These are phyloP conservation scores for Strigamia crassipes DNA, from an alignment of 2,888 invertebrate species.

Conservation along the genomic window DNA sequence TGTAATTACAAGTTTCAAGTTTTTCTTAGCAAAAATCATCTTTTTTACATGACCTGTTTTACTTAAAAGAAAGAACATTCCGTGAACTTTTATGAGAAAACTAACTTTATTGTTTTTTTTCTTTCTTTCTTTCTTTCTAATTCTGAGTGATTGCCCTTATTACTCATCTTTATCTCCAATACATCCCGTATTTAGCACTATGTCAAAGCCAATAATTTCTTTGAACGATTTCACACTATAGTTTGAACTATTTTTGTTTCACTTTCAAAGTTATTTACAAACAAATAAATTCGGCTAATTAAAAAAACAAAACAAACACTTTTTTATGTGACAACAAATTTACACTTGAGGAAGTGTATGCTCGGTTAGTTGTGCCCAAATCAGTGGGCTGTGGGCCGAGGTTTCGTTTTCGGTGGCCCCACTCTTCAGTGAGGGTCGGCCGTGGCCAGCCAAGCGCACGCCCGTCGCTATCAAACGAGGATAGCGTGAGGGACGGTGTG, in stretches of 20 bases:
- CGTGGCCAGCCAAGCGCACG: slow-evolving; percentile 25
- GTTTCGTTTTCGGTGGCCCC: slow-evolving; percentile 30
- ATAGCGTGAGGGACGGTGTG: slow-evolving; percentile 25
- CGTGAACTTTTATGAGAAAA: slow-evolving; percentile 26
- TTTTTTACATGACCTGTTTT: slow-evolving; percentile 23
- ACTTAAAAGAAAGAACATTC: slow-evolving; percentile 1
- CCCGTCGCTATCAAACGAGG: slow-evolving; percentile 28
- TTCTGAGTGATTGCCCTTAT: neutral
- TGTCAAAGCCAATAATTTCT: too few species aligned
- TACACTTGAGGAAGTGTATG: slow-evolving; percentile 16
- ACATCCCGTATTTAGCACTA: neutral
- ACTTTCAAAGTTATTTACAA: neutral
- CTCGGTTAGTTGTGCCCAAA: slow-evolving; percentile 28
- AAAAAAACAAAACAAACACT: slow-evolving; percentile 6
- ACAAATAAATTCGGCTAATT: slow-evolving; percentile 12
- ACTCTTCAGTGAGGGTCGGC: slow-evolving; percentile 32
- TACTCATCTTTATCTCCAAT: neutral
- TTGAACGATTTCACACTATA: neutral
- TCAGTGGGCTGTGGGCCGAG: slow-evolving; percentile 25
- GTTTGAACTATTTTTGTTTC: neutral
- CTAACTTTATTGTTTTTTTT: slow-evolving; percentile 11
- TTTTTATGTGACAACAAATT: neutral
- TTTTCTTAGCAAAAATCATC: neutral
- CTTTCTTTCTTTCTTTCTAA: neutral
- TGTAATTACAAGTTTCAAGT: neutral